phyloP scores from a whole-genome alignment of 2,797 vertebrate genomes.

The Brachyalestes nurse region DNA sequence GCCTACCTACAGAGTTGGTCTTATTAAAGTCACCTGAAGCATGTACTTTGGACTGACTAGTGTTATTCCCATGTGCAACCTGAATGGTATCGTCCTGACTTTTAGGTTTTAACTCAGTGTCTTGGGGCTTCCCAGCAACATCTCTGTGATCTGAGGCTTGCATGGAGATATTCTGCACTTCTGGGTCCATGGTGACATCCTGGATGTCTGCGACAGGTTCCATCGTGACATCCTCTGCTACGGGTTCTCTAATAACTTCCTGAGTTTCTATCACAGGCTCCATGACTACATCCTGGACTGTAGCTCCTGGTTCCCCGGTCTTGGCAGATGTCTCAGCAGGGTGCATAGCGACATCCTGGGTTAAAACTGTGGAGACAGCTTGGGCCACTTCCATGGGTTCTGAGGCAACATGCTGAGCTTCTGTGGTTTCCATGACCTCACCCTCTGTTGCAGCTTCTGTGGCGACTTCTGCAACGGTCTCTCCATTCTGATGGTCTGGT shows the following conservation, averaged over 20 bases:
- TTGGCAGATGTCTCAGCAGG: background rate
- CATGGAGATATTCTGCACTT: background rate
- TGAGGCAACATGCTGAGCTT: background rate
- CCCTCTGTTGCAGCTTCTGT: background rate
- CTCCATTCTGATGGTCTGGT: background rate
- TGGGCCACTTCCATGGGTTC: background rate
- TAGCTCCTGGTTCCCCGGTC: background rate
- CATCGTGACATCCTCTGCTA: background rate
- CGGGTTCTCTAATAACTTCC: background rate
- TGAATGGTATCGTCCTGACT: background rate
- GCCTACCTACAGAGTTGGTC: background rate
- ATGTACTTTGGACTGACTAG: background rate
- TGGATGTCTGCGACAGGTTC: background rate
- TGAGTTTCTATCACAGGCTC: background rate
- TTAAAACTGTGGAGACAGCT: background rate
- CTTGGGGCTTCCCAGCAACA: conserved; percentile 3
- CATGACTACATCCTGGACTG: background rate
- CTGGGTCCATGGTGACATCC: background rate
- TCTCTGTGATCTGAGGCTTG: background rate
- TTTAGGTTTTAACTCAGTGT: background rate
- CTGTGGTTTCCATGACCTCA: background rate
- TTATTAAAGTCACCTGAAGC: conserved; percentile 1
- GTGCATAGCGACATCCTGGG: background rate
- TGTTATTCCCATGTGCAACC: background rate
- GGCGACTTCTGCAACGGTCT: background rate